These are phyloP conservation scores for Micromussa lordhowensis DNA, from an alignment of 92 coral and sea anemone species.

Conservation along the genomic window DNA sequence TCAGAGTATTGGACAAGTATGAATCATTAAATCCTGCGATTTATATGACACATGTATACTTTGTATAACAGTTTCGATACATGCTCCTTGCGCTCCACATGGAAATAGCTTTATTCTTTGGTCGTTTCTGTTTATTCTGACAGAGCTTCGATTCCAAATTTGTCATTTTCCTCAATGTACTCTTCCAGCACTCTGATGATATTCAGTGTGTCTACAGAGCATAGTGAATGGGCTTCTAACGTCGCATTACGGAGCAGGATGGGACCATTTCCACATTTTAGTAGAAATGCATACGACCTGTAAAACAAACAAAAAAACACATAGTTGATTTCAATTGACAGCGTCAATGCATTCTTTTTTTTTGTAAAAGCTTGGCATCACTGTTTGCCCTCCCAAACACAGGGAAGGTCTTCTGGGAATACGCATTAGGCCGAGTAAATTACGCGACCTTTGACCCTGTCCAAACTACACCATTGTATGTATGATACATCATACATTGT, in stretches of 20 bases:
- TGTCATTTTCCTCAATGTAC: constrained; percentile 61
- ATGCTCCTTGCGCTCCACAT: neutral
- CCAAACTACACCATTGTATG: too few relatives aligned
- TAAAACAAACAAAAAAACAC: neutral
- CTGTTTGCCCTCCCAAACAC: neutral
- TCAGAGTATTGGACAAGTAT: too few relatives aligned
- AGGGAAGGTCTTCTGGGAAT: neutral
- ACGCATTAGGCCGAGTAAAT: too few relatives aligned
- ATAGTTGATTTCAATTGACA: neutral
- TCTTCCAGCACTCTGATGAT: constrained; percentile 87
- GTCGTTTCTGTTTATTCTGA: constrained; percentile 6
- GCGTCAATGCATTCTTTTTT: neutral
- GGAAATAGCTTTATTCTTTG: neutral
- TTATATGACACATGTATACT: neutral
- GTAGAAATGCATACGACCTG: constrained; percentile 91
- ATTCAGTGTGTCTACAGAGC: constrained; percentile 75
- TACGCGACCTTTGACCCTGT: too few relatives aligned
- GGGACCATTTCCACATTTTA: constrained; percentile 88
- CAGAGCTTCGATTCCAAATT: constrained; percentile 39
- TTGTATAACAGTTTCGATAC: neutral
- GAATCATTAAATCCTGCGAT: neutral
- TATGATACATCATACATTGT: too few relatives aligned
- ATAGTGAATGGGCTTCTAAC: constrained; percentile 75
- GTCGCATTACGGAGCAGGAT: constrained; percentile 87
- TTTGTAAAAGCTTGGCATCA: neutral